Base-by-base conservation (phyloP, 92 coral and sea anemone genomes). In the Galaxea fascicularis region DNA sequence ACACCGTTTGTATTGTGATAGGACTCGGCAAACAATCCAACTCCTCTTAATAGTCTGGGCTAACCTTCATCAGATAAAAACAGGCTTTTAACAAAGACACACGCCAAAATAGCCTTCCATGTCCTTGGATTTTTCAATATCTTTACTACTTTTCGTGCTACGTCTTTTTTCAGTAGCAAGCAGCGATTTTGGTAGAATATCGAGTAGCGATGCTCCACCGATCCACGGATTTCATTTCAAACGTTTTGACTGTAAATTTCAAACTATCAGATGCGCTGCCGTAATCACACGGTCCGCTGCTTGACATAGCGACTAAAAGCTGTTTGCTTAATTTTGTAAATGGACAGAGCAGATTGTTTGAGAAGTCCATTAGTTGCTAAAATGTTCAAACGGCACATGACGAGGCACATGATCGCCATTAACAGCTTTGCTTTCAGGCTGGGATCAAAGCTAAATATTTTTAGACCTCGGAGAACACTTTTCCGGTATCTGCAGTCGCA, bases 281-380 rank as follows among this genome's bases (percentile, higher is more conserved):
- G 51, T 64, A 70, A 15, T 26, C n/a, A 31, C 17, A 14, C 57
- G n/a, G 77, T 71, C 77, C 60, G 54, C 67, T 82, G 78, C 44
- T 25, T 82, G 86, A 71, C 86, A 71, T 70, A 62, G 86, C 65
- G 54, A 82, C 86, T 71, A 71, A 82, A 70, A 70, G 76, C 75
- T 71, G 86, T 82, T 82, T 82, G 77, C 66, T 69, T 71, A 45
- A 80, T 70, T 59, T 41, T 71, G 86, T 82, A 60, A 82, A 82
- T 71, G 78, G 65, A 70, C 26, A 82, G 69, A 22, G 59, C 39
- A 59, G 58, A 35, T 53, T 82, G 86, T 82, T 82, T 82, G 76
- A 70, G 20, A 14, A 71, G 68, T 71, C 78, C 86, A 82, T 82
- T 82, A 82, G 78, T 45, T 8, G 76, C 51, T 80, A 80, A 67